Evolutionary conservation across 2,113 vertebrate genomes (phyloP).

Genomic region (Rattus rattus): DNA sequence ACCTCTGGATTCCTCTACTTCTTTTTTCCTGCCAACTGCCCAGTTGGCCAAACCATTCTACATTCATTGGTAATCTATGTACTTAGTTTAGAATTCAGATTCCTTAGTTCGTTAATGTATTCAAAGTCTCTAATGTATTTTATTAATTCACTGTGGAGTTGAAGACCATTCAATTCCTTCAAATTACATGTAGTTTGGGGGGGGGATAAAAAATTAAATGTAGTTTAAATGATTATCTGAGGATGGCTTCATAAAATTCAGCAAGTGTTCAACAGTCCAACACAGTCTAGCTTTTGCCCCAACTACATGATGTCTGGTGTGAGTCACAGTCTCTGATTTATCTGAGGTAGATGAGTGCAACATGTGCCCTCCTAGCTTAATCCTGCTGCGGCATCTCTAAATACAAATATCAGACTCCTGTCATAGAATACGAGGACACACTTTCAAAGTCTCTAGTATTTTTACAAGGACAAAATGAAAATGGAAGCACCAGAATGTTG

Average conservation of each 20-base stretch:
- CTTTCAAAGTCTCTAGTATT: background rate
- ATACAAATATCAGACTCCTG: background rate
- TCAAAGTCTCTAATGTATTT: background rate
- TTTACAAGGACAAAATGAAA: slow-evolving; percentile 27
- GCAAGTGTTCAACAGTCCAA: background rate
- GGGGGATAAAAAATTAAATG: too few relatives aligned
- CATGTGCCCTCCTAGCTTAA: background rate
- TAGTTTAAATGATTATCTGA: background rate
- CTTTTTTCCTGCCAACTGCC: background rate
- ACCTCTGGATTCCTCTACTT: background rate
- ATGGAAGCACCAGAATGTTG: background rate
- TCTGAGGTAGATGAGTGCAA: background rate
- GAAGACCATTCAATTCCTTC: too few relatives aligned
- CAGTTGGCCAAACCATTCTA: background rate
- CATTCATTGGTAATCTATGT: background rate
- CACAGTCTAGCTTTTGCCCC: background rate
- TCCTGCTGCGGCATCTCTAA: background rate
- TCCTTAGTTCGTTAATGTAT: background rate
- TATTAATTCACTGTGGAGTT: background rate
- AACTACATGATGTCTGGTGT: background rate
- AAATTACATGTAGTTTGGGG: background rate
- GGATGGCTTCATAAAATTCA: background rate
- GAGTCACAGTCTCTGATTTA: background rate
- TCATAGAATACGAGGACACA: background rate
- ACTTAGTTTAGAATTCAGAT: background rate